Percentiles rank a stretch among this genome's conserved stretches.
Conservation (phyloP, 2,888 invertebrate species). For the Syrista parreyssii region DNA sequence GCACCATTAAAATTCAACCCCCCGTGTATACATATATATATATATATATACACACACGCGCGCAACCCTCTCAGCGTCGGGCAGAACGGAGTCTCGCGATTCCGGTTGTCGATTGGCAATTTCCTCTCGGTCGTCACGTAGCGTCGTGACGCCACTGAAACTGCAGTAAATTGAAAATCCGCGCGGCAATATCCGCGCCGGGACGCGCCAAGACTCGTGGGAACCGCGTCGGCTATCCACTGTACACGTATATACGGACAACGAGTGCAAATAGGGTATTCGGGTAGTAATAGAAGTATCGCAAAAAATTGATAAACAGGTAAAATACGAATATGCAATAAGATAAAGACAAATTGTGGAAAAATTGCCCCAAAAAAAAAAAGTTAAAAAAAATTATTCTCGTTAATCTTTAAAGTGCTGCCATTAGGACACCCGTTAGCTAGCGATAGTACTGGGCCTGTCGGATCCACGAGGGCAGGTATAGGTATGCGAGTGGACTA, state of each 20-base stretch:
- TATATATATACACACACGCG: not conserved
- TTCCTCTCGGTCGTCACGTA: not conserved
- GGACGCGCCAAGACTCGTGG: not conserved
- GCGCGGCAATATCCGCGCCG: not conserved
- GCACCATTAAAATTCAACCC: not conserved
- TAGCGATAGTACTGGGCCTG: not conserved
- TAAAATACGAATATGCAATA: not conserved
- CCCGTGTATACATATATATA: too few relatives aligned
- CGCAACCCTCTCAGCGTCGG: not conserved
- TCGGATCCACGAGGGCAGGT: not conserved
- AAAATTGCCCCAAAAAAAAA: not conserved
- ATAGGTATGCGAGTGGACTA: not conserved
- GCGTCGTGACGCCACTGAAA: not conserved
- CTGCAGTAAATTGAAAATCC: conserved; percentile 4
- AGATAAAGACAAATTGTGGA: not conserved
- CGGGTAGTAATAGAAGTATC: not conserved
- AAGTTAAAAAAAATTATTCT: too few relatives aligned
- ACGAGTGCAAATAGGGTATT: not conserved
- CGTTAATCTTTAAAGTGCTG: not conserved
- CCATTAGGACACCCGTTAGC: not conserved
- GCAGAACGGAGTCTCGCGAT: conserved; percentile 20
- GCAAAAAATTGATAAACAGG: not conserved
- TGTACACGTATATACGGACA: not conserved
- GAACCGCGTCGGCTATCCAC: not conserved
- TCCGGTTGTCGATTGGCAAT: conserved; percentile 11